Base-by-base conservation (phyloP, 2,888 invertebrate genomes). In the Drosophila seclusa region DNA sequence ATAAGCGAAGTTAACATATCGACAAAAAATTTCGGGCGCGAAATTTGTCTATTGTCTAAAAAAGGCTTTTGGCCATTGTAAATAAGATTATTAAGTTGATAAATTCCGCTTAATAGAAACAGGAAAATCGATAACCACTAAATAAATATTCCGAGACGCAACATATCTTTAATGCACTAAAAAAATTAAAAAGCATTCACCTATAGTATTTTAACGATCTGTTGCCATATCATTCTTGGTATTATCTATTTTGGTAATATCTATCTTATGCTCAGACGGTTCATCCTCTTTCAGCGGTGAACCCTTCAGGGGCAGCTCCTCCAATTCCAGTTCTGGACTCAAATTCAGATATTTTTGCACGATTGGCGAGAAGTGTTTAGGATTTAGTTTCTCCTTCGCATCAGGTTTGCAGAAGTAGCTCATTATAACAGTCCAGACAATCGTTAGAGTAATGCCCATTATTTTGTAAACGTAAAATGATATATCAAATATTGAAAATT, bases 391-490 rank as follows among this genome's bases (percentile, higher is more conserved):
- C 8, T 89, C 85, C 8, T 82, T 55, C 31, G 87, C 70, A 31
- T 90, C 80, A 2, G 74, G 71, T 5, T 93, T 93, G 11, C 94
- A 94, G 7, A 94, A 55, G 70, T 94, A 94, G 77, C 95, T 95
- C 70, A 95, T 93, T 2, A 94, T 86, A 29, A 95, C 85, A 0
- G 94, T 95, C 27, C 94, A 90, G 0, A 94, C 74, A 60, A 95
- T 92, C 0, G 94, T 94, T 0, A 94, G 87, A 0, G 93, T 10
- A 31, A 93, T 93, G 0, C 95, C 95, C 8, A 95, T 82, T 1
- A 94, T 76, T n/a, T 94, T 94, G 87, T 95, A 95, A 93, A 94
- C 95, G 89, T 95, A 94, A 88, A 95, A 95, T 0, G 95, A 95
- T 48, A 95, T 90, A 21, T 94, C 93, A 84, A 94, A 95, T 18